These are phyloP conservation scores for Melolontha melolontha DNA, from an alignment of 2,888 invertebrate genomes.

Conservation along the genomic window DNA sequence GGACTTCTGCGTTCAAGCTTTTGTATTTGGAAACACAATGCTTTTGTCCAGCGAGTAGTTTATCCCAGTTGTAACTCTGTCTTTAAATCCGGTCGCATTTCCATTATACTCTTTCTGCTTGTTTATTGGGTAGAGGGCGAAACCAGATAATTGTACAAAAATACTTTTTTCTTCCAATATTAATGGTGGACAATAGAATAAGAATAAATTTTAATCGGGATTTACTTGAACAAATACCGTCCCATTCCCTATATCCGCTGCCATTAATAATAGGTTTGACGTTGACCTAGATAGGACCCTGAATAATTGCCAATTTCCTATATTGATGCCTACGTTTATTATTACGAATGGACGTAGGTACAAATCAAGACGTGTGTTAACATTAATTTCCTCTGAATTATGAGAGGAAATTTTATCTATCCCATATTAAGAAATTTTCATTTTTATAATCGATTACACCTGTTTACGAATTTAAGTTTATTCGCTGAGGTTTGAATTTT, in stretches of 20 bases:
- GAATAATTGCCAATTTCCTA: conserved; percentile 39
- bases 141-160: conserved; percentile 34
- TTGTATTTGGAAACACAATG: conserved; percentile 51
- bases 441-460: no score
- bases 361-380: conserved; percentile 5
- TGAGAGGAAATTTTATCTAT: no score
- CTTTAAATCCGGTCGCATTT: conserved; percentile 53
- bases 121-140: conserved; percentile 45
- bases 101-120: conserved; percentile 51
- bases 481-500: no score
- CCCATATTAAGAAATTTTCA: no score
- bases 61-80: conserved; percentile 53
- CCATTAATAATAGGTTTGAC: conserved; percentile 34
- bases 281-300: conserved; percentile 26
- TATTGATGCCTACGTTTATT: conserved; percentile 37
- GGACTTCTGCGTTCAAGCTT: conserved; percentile 39
- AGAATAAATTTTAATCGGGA: conserved; percentile 30
- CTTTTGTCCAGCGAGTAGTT: conserved; percentile 53
- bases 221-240: conserved; percentile 14
- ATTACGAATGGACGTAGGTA: conserved; percentile 31
- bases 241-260: conserved; percentile 16
- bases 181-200: conserved; percentile 37
- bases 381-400: conserved; percentile 4
- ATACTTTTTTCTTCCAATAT: conserved; percentile 19
- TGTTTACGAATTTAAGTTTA: no score